These are phyloP conservation scores for Virgularia gustaviana DNA, from an alignment of 92 coral and sea anemone species.

Conservation along the genomic window DNA sequence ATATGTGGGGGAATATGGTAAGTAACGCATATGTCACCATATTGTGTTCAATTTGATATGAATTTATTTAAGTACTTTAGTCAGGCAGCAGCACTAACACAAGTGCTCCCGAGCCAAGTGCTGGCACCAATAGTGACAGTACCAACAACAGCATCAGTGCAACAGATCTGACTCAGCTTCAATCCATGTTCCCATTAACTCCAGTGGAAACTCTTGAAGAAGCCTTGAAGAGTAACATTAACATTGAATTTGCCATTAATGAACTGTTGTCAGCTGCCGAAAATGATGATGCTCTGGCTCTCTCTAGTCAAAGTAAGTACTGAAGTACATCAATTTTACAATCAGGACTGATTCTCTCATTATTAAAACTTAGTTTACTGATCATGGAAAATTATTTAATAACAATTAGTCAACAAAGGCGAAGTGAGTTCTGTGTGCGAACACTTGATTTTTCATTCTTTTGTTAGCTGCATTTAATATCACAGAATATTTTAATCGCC, in stretches of 20 bases:
- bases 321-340: not conserved
- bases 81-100: not conserved
- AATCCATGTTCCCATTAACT: conserved; percentile 13
- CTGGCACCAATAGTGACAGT: not conserved
- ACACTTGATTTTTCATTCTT: too few species aligned
- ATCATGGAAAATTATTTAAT: too few species aligned
- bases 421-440: too few species aligned
- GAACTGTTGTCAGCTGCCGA: not conserved
- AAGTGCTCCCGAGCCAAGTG: not conserved
- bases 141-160: not conserved
- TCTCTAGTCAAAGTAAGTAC: not conserved
- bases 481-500: conserved; percentile 1
- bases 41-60: too few species aligned
- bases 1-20: too few species aligned
- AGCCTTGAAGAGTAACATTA: conserved; percentile 5
- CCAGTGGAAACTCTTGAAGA: conserved; percentile 4
- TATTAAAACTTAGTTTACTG: not conserved
- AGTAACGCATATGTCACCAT: too few species aligned
- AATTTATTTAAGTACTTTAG: too few species aligned
- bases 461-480: not conserved
- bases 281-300: not conserved
- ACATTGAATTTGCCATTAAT: conserved; percentile 13
- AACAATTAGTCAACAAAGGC: too few species aligned
- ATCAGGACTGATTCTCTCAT: not conserved
- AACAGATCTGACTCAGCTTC: not conserved